Evolutionary conservation across 1,140 invertebrate genomes (phyloP).

Genomic region (Mercenaria mercenaria): DNA sequence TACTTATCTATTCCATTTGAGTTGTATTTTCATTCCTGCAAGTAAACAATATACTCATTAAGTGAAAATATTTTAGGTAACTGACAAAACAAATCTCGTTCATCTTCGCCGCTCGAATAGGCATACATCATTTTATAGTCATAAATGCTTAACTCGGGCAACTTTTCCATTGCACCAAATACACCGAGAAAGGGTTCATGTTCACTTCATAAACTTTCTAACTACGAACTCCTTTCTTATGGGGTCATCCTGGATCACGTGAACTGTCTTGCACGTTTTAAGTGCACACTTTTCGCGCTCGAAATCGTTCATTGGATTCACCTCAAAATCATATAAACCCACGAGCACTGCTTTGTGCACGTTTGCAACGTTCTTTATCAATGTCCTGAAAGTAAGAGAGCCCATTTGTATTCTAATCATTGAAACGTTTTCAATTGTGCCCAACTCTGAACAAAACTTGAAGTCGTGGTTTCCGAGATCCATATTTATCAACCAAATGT

Average conservation of each 20-base stretch:
- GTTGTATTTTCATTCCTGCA: no score
- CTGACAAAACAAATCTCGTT: no score
- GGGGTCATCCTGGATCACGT: neutral
- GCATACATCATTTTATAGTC: no score
- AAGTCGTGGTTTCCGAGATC: neutral
- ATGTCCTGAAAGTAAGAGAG: neutral
- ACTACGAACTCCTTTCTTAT: no score
- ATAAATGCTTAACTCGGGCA: no score
- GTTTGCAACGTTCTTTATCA: neutral
- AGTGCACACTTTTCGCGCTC: neutral
- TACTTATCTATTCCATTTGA: no score
- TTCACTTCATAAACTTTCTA: no score
- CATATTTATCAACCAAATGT: neutral
- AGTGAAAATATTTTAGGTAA: no score
- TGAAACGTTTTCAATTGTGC: neutral
- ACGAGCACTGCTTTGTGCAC: neutral
- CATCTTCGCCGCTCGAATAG: no score
- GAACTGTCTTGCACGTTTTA: neutral
- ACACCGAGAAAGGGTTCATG: no score
- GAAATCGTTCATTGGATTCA: neutral
- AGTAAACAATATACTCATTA: no score
- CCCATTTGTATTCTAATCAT: neutral
- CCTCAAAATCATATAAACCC: neutral
- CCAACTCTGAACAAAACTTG: neutral
- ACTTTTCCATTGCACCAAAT: no score